A percentile compares a stretch with the other conserved stretches of the same genome.
Evolutionary conservation across 2,888 invertebrate species (phyloP).

Genomic region (Synergus umbraculus): DNA sequence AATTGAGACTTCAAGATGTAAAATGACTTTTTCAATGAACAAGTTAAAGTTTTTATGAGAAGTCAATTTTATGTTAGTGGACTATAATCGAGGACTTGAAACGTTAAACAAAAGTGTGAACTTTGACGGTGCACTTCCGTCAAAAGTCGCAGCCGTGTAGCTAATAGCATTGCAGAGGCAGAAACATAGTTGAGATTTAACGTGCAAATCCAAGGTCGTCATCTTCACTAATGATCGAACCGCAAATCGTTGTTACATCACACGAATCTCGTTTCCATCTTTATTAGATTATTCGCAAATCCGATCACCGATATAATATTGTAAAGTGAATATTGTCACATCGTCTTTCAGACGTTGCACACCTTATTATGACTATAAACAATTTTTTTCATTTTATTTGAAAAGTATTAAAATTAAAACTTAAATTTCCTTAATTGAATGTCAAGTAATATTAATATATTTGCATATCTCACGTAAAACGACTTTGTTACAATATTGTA

Average conservation of each 20-base stretch:
- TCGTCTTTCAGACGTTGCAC: constrained; percentile 21
- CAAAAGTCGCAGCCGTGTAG: constrained; percentile 8
- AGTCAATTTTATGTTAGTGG: no score
- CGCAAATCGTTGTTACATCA: constrained; percentile 66
- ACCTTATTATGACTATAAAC: neutral
- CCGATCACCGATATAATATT: constrained; percentile 49
- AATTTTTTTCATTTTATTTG: neutral
- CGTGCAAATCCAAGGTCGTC: constrained; percentile 69
- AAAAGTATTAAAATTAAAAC: no score
- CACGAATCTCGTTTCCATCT: constrained; percentile 59
- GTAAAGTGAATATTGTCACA: constrained; percentile 25
- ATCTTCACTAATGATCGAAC: constrained; percentile 63
- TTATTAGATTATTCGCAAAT: constrained; percentile 62
- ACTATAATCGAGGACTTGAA: no score
- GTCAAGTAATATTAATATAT: no score
- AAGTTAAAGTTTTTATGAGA: no score
- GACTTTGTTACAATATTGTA: neutral
- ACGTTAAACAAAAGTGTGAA: neutral
- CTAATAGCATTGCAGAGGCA: neutral
- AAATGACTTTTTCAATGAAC: no score
- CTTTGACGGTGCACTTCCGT: constrained; percentile 21
- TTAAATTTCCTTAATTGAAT: no score
- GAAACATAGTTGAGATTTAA: constrained; percentile 64
- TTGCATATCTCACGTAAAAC: neutral
- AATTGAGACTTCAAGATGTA: neutral